Conservation (phyloP, 1,140 invertebrate species). For the Drosophila nasuta region DNA sequence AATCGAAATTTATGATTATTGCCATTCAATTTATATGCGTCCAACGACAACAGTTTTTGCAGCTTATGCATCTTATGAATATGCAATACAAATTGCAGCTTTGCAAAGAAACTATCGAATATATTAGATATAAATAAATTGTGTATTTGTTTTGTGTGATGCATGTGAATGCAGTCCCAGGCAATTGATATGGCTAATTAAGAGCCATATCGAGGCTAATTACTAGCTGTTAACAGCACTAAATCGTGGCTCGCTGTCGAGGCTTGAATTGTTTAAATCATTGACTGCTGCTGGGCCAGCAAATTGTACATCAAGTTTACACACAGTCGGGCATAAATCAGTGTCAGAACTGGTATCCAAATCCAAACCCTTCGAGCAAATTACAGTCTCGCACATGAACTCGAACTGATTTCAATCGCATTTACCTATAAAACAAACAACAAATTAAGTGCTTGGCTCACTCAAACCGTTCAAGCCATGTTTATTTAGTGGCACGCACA, state of each 20-base stretch:
- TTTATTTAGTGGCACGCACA: conserved; percentile 75
- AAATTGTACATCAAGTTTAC: conserved; percentile 5
- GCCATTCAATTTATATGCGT: conserved; percentile 65
- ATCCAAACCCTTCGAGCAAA: conserved; percentile 18
- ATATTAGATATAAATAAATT: conserved; percentile 22
- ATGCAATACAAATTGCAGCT: conserved; percentile 64
- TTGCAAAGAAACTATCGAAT: conserved; percentile 36
- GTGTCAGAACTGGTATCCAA: conserved; percentile 25
- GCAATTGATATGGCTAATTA: conserved; percentile 73
- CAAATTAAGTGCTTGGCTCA: conserved; percentile 44
- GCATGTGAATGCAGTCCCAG: conserved; percentile 23
- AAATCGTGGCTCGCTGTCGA: conserved; percentile 69
- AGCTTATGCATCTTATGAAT: conserved; percentile 53
- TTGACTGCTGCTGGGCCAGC: neutral
- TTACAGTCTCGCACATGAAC: conserved; percentile 19
- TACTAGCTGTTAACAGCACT: conserved; percentile 80
- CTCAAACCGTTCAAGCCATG: conserved; percentile 27
- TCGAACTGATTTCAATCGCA: conserved; percentile 53
- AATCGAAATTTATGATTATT: conserved; percentile 78
- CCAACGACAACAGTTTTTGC: conserved; percentile 6
- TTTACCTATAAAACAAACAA: conserved; percentile 56
- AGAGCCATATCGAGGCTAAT: conserved; percentile 70
- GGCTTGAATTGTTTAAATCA: conserved; percentile 34
- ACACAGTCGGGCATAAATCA: conserved; percentile 40
- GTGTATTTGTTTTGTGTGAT: too few relatives aligned